These are phyloP conservation scores for Threskiornis aethiopicus DNA, from an alignment of 2,797 vertebrate genomes.

Conservation along the genomic window DNA sequence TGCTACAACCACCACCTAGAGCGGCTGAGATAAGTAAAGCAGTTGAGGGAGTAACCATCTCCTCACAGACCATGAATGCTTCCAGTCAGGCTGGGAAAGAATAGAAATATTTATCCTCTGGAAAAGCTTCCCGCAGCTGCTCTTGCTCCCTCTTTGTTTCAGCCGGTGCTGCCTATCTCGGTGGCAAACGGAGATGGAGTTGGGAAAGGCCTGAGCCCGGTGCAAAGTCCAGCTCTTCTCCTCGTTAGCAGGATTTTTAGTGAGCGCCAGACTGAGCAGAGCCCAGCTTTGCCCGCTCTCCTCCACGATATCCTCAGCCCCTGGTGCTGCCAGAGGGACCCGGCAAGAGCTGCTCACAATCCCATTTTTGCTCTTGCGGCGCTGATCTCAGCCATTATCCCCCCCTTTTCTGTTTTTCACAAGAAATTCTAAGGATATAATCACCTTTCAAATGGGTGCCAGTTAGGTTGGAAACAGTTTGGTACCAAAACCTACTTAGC, in stretches of 20 bases:
- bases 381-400: not conserved
- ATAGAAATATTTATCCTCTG: constrained; percentile 62
- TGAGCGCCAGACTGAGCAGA: not conserved
- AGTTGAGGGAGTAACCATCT: constrained; percentile 38
- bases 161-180: not conserved
- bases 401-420: not conserved
- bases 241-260: not conserved
- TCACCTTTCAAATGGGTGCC: not conserved
- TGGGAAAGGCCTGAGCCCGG: not conserved
- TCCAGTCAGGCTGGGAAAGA: constrained; percentile 53
- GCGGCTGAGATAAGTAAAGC: constrained; percentile 39
- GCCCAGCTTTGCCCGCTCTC: not conserved
- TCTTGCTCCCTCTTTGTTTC: constrained; percentile 34
- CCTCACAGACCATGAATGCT: constrained; percentile 44
- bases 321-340: not conserved
- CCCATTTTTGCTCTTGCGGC: not conserved
- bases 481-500: not conserved
- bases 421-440: not conserved
- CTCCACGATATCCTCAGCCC: not conserved
- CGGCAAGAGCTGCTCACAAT: not conserved
- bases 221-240: not conserved
- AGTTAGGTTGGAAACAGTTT: not conserved
- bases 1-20: constrained; percentile 48
- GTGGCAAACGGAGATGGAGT: not conserved
- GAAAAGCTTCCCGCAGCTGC: constrained; percentile 26